phyloP scores from a whole-genome alignment of 1,140 invertebrate species.

The Rhagoletis zephyria region DNA sequence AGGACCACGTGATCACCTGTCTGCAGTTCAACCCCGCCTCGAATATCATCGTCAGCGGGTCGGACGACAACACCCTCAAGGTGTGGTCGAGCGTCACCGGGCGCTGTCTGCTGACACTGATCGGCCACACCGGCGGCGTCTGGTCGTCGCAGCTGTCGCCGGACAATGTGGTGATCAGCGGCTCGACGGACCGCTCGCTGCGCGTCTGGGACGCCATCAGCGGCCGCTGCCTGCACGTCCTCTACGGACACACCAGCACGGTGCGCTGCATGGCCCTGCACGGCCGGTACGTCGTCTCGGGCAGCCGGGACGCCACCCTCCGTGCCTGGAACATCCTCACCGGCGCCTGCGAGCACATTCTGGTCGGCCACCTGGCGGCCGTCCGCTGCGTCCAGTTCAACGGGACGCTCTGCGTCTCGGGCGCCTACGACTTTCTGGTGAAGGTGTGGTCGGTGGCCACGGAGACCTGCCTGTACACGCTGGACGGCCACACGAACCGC shows the following conservation, averaged over 20 bases:
- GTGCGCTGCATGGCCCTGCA: constrained; percentile 98
- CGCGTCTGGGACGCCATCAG: constrained; percentile 97
- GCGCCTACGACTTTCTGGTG: constrained; percentile 98
- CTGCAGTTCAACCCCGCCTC: constrained; percentile 96
- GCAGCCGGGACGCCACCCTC: constrained; percentile 94
- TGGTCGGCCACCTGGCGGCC: constrained; percentile 96
- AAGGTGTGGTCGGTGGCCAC: constrained; percentile 97
- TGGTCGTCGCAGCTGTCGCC: constrained; percentile 99
- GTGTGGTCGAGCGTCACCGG: constrained; percentile 98
- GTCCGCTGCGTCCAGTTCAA: constrained; percentile 99
- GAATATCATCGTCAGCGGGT: constrained; percentile 97
- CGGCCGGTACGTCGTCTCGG: no score
- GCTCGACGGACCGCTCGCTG: constrained; percentile 96
- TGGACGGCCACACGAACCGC: constrained; percentile 96
- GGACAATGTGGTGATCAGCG: constrained; percentile 93
- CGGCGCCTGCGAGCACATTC: constrained; percentile 91
- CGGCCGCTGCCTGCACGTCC: constrained; percentile 91
- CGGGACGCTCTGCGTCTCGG: constrained; percentile 93
- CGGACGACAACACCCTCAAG: constrained; percentile 98
- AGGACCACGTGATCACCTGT: constrained; percentile 99
- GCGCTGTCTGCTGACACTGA: constrained; percentile 93
- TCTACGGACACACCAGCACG: constrained; percentile 97
- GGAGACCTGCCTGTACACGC: constrained; percentile 95
- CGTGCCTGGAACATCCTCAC: constrained; percentile 95
- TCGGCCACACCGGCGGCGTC: constrained; percentile 97